A percentile compares a stretch with the other conserved stretches of the same genome.
phyloP scores from a whole-genome alignment of 2,797 vertebrate species.

The Halcyon smyrnensis region DNA sequence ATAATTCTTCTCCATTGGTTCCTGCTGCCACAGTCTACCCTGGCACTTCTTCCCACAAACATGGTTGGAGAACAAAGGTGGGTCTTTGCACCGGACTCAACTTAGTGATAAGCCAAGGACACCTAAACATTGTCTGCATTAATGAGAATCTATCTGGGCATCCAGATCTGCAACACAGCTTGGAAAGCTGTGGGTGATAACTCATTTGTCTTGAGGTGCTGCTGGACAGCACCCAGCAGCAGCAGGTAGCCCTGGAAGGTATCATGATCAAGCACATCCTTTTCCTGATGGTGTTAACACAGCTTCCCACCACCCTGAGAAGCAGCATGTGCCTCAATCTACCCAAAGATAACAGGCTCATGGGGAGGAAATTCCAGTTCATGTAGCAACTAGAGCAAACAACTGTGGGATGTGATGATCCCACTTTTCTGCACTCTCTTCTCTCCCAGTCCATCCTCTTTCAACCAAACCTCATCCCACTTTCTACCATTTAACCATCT shows the following conservation, averaged over 20 bases:
- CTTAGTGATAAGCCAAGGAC: neutral
- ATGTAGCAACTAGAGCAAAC: rapidly evolving
- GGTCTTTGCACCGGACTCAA: neutral
- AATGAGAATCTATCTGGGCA: neutral
- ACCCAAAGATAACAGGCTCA: neutral
- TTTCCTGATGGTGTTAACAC: neutral
- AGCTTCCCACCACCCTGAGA: neutral
- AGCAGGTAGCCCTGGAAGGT: neutral
- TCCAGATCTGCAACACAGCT: neutral
- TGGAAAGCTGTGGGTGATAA: neutral
- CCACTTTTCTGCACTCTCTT: neutral
- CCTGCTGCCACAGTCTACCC: neutral
- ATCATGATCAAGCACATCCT: rapidly evolving
- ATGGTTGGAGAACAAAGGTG: rapidly evolving
- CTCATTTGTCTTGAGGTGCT: neutral
- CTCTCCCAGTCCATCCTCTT: neutral
- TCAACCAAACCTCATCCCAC: neutral
- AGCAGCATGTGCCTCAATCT: rapidly evolving
- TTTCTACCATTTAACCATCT: neutral
- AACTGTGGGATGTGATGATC: neutral
- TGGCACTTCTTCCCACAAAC: neutral
- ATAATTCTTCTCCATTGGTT: neutral
- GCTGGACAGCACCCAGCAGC: rapidly evolving
- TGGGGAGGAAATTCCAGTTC: neutral
- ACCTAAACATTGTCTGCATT: neutral